These are phyloP conservation scores for Sphaeramia orbicularis DNA, from an alignment of 2,797 vertebrate species.

Conservation along the genomic window DNA sequence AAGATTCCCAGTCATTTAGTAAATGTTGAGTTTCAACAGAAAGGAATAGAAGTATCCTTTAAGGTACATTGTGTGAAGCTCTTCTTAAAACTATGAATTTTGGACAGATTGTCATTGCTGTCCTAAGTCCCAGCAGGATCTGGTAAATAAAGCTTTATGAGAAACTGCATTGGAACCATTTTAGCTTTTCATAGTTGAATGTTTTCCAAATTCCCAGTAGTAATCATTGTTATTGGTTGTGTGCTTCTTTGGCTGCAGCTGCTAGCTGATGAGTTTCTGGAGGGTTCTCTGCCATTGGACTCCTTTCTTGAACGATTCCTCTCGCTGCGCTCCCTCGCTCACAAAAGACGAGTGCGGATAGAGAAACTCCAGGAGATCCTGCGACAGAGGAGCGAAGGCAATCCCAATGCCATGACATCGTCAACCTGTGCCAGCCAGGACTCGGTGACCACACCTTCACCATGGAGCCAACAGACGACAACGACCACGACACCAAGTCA, in stretches of 20 bases:
- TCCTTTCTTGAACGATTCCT: slow-evolving; percentile 91
- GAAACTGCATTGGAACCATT: neutral
- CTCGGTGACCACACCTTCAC: slow-evolving; percentile 46
- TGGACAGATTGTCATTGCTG: too few species aligned
- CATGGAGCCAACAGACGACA: slow-evolving; percentile 75
- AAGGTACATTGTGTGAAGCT: too few species aligned
- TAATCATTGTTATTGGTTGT: neutral
- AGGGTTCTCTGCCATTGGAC: slow-evolving; percentile 89
- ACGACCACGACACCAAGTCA: slow-evolving; percentile 57
- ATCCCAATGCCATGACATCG: slow-evolving; percentile 60
- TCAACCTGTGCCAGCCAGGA: slow-evolving; percentile 66
- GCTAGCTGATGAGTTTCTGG: slow-evolving; percentile 92
- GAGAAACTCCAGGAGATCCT: slow-evolving; percentile 94
- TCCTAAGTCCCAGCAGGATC: too few species aligned
- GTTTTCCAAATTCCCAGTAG: neutral
- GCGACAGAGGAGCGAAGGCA: slow-evolving; percentile 77
- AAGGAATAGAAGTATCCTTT: too few species aligned
- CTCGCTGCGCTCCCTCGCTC: slow-evolving; percentile 88
- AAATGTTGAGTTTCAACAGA: too few species aligned
- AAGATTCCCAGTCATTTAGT: too few species aligned
- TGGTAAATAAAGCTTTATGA: too few species aligned
- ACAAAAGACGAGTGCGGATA: slow-evolving; percentile 89
- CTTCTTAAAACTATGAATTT: too few species aligned
- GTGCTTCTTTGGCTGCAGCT: slow-evolving; percentile 71
- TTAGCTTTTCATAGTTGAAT: neutral